Conservation (phyloP, 92 coral and sea anemone species). For the Palythoa heliodiscus region DNA sequence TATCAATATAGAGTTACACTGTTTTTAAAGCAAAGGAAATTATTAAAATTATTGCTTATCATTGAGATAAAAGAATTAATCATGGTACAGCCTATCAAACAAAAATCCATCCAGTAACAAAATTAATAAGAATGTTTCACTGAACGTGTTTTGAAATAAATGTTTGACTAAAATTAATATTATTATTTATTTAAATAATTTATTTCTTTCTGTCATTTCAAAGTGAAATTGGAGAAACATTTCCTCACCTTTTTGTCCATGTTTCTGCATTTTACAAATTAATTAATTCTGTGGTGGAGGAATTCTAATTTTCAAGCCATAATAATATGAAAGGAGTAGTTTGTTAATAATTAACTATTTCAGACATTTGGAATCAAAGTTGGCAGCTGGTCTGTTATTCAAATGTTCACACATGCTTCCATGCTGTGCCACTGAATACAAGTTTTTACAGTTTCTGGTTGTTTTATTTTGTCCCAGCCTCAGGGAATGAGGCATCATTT, state of each 20-base stretch:
- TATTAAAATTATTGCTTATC: no score
- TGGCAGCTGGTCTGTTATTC: slow-evolving; percentile 37
- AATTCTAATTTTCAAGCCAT: background rate
- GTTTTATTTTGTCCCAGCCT: slow-evolving; percentile 7
- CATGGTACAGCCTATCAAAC: no score
- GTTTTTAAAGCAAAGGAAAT: no score
- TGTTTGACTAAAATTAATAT: no score
- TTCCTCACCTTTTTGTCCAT: background rate
- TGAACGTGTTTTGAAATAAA: no score
- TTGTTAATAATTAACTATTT: background rate
- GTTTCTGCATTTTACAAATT: background rate
- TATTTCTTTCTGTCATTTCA: background rate
- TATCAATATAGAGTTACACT: no score
- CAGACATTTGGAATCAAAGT: background rate
- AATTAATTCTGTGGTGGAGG: background rate
- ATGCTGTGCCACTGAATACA: slow-evolving; percentile 29
- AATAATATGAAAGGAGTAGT: background rate
- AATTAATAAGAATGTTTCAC: no score
- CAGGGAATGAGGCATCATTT: background rate
- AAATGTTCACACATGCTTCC: slow-evolving; percentile 1
- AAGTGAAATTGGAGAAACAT: background rate
- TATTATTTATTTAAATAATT: no score
- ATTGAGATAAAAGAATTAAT: no score
- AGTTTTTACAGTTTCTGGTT: slow-evolving; percentile 11
- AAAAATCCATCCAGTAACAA: no score